Conservation (phyloP, 2,888 invertebrate species). For the Tetanocera ferruginea region DNA sequence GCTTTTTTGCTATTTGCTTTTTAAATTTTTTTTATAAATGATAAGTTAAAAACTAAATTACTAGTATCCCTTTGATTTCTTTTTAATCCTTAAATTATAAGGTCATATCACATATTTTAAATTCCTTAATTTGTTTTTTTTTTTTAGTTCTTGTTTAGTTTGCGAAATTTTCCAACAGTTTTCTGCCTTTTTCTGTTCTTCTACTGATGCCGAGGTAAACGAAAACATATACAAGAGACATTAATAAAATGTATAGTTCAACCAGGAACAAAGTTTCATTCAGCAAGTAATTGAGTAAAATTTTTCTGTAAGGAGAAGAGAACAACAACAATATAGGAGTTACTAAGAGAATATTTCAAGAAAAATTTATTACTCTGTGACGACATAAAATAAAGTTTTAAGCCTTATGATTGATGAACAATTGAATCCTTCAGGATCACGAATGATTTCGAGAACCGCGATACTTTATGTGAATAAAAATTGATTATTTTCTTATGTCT, state of each 20-base stretch:
- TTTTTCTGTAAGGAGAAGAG: too few species aligned
- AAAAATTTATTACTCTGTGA: too few species aligned
- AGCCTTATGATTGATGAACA: too few species aligned
- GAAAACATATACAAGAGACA: not conserved
- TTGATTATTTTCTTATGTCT: too few species aligned
- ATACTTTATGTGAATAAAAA: too few species aligned
- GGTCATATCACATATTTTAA: not conserved
- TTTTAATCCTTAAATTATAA: not conserved
- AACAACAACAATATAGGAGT: too few species aligned
- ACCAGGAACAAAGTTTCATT: slow-evolving; percentile 28
- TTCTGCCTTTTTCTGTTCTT: not conserved
- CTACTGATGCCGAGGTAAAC: not conserved
- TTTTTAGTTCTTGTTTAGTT: not conserved
- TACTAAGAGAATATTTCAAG: too few species aligned
- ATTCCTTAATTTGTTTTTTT: slow-evolving; percentile 16
- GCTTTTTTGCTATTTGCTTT: not conserved
- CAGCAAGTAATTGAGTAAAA: not conserved
- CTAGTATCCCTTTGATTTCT: not conserved
- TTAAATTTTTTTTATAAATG: too few species aligned
- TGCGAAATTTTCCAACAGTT: not conserved
- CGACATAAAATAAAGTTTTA: too few species aligned
- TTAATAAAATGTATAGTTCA: slow-evolving; percentile 17
- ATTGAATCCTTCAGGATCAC: too few species aligned
- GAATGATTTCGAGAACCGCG: too few species aligned
- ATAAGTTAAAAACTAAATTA: not conserved